phyloP scores from a whole-genome alignment of 2,888 invertebrate genomes.

The Amblyteles armatorius region DNA sequence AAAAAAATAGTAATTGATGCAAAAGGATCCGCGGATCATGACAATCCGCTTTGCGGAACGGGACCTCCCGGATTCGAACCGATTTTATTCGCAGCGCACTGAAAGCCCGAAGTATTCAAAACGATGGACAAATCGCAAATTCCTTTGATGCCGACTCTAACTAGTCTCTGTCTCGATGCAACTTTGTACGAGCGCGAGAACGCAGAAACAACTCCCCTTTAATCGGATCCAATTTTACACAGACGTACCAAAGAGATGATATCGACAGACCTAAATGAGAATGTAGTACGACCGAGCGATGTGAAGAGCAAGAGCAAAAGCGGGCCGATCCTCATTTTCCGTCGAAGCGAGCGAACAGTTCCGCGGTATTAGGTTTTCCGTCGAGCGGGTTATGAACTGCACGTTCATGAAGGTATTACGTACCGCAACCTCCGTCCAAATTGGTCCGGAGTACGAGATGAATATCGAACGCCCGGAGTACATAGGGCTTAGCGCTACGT shows the following conservation, averaged over 20 bases:
- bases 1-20: no score
- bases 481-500: neutral
- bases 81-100: no score
- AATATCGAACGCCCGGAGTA: slow-evolving; percentile 32
- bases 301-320: neutral
- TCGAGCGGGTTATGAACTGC: slow-evolving; percentile 7
- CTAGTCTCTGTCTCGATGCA: neutral
- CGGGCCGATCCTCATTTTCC: neutral
- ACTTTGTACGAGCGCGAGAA: neutral
- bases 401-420: slow-evolving; percentile 15
- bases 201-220: neutral
- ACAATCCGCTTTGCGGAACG: no score
- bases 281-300: neutral
- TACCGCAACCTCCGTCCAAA: neutral
- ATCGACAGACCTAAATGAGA: neutral
- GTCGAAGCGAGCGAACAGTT: slow-evolving; percentile 24
- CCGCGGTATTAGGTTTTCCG: slow-evolving; percentile 39
- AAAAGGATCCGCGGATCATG: no score
- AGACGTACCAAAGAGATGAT: neutral
- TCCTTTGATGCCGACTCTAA: neutral
- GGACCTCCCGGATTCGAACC: no score
- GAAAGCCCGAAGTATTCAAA: no score
- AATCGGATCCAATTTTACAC: neutral
- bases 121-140: neutral
- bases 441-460: neutral